Percentiles rank a stretch among this genome's conserved stretches.
These are phyloP conservation scores for Mirza zaza DNA, from an alignment of 2,113 vertebrate genomes.

Conservation along the genomic window DNA sequence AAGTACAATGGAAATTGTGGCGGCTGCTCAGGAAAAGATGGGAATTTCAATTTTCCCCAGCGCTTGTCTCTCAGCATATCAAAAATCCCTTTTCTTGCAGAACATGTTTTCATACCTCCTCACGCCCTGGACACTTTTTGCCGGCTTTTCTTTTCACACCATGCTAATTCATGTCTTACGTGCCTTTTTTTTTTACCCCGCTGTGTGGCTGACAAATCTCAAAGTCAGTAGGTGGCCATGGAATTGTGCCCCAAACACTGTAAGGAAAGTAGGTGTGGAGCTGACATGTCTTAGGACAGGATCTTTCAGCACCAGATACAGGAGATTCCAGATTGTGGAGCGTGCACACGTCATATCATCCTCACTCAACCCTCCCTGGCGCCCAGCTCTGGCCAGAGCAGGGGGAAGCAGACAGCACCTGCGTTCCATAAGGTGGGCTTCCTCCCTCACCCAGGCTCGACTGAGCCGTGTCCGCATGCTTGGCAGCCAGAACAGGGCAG, in stretches of 20 bases:
- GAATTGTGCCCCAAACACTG: conserved; percentile 27
- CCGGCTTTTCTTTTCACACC: conserved; percentile 46
- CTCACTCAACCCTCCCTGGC: rapidly evolving
- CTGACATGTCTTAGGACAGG: conserved; percentile 37
- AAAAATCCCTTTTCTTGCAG: background rate
- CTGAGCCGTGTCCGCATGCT: background rate
- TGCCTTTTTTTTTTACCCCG: conserved; percentile 24
- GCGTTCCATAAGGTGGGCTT: background rate
- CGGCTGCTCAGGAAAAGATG: background rate
- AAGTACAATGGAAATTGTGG: background rate
- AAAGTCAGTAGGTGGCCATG: conserved; percentile 65
- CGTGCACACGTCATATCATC: rapidly evolving
- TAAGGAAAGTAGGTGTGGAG: conserved; percentile 53
- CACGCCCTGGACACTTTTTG: background rate
- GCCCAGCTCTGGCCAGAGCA: background rate
- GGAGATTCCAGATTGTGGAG: conserved; percentile 23
- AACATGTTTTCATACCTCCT: background rate
- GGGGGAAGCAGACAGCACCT: background rate
- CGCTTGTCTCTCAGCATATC: conserved; percentile 21
- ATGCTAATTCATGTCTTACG: background rate
- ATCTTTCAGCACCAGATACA: conserved; percentile 59
- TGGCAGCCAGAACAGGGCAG: background rate
- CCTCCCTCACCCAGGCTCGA: rapidly evolving
- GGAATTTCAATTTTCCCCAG: background rate
- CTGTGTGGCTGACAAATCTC: conserved; percentile 51